These are phyloP conservation scores for Acanthiza pusilla DNA, from an alignment of 2,797 vertebrate species.

Conservation along the genomic window DNA sequence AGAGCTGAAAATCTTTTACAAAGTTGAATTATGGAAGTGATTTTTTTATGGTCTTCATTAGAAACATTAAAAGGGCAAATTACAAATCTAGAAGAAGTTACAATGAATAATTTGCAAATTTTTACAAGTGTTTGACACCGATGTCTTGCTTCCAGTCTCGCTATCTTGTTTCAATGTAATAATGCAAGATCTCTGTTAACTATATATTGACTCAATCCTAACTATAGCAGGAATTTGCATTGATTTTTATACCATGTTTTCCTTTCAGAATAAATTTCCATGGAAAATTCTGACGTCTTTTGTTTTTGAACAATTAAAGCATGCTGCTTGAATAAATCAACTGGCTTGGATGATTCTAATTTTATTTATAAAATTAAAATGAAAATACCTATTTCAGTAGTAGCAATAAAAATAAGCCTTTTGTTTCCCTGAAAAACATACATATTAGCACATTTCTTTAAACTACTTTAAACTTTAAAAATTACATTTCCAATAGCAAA, in stretches of 20 bases:
- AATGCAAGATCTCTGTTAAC: not conserved
- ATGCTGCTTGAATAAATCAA: not conserved
- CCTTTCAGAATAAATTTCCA: not conserved
- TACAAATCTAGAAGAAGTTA: not conserved
- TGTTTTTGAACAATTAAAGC: not conserved
- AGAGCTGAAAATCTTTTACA: not conserved
- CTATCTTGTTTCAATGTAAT: slow-evolving; percentile 21
- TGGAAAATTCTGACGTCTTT: not conserved
- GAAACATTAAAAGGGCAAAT: not conserved
- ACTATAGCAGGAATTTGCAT: not conserved
- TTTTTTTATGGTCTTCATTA: not conserved
- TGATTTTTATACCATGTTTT: not conserved
- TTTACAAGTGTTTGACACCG: slow-evolving; percentile 1
- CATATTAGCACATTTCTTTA: not conserved
- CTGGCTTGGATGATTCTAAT: not conserved
- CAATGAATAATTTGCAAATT: slow-evolving; percentile 36
- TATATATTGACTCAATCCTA: slow-evolving; percentile 14
- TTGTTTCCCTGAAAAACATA: not conserved
- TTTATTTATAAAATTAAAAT: not conserved
- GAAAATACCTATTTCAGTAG: not conserved
- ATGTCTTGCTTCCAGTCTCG: not conserved
- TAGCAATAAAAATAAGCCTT: not conserved
- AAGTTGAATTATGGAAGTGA: not conserved
- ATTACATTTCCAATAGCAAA: not conserved
- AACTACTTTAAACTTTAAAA: not conserved